phyloP scores from a whole-genome alignment of 2,113 vertebrate species.

The Malurus alboscapulatus region DNA sequence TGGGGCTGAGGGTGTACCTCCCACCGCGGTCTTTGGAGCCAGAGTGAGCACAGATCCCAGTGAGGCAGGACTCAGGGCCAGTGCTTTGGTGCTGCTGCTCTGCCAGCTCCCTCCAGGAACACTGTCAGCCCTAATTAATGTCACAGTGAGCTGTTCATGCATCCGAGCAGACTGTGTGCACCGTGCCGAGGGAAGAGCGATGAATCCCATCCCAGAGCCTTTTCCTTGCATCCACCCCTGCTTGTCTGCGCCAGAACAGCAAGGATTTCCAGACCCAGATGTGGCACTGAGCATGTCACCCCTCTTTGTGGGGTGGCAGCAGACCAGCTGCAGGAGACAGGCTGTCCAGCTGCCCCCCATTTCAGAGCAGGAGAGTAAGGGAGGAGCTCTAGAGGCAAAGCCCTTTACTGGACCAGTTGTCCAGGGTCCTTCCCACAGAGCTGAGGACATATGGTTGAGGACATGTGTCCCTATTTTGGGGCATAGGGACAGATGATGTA shows the following conservation, averaged over 20 bases:
- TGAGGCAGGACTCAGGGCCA: not conserved
- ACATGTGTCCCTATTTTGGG: not conserved
- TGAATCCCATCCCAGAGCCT: not conserved
- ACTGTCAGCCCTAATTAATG: slow-evolving; percentile 36
- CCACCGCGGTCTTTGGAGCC: not conserved
- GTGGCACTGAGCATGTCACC: accelerated
- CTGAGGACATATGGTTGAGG: not conserved
- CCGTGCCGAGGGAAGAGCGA: accelerated
- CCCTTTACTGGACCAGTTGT: not conserved
- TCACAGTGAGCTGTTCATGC: slow-evolving; percentile 29
- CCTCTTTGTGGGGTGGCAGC: not conserved
- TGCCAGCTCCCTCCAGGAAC: slow-evolving; percentile 3
- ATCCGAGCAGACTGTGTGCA: not conserved
- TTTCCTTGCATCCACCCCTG: not conserved
- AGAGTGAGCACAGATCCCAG: not conserved
- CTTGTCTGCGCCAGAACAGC: accelerated
- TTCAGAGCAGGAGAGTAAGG: not conserved
- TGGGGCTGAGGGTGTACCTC: not conserved
- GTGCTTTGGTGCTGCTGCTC: not conserved
- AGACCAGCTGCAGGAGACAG: not conserved
- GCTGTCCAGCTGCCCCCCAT: not conserved
- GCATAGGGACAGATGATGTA: not conserved
- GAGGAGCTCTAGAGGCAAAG: not conserved
- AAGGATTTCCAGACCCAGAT: not conserved
- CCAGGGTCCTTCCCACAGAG: not conserved